Evolutionary conservation across 92 coral and sea anemone species (phyloP), one percentile per base, ranked within the genome.

Genomic region (Epizoanthus fatuus): DNA sequence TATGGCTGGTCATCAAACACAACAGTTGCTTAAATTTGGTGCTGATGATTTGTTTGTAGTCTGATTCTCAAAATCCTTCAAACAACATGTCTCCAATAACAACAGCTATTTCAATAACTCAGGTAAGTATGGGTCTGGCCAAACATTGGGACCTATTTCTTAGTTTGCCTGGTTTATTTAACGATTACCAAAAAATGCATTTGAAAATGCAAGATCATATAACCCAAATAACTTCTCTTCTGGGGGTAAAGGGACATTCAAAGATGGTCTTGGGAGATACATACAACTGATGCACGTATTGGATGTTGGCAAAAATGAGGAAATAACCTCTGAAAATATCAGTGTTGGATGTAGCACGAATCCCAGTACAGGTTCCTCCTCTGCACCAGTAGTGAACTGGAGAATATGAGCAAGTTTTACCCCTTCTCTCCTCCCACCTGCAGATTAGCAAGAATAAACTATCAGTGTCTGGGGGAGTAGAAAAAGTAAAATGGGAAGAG

Each of bases 281-380:
- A 92, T 59, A 40, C 72, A 69, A 67, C 80, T 89, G n/a, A 89
- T 92, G 83, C 93, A 92, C 2, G 93, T 92, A 81, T 92, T 92
- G 47, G 95, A 90, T 71, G 92, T 80, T 16, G 95, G 93, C 19
- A 92, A 13, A 67, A 89, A 92, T 7, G 93, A 73, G 57, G 40
- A 67, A 29, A 79, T 37, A 63, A 86, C 87, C 69, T 90, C 91
- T 25, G 53, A 40, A 79, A 90, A 86, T 56, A 47, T 59, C 77
- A 91, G 57, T 17, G 81, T 74, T 15, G 87, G 91, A 82, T 74
- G 83, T 65, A 93, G 75, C 60, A 70, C 65, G 84, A 93, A 93
- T 15, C 97, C 94, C 80, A 93, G 58, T 22, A 93, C 87, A 42
- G 96, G 95, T 65, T 92, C 95, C 81, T 87, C 90, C 59, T 92